Conservation (phyloP, 2,797 vertebrate genomes). For the Crypturellus tataupa region DNA sequence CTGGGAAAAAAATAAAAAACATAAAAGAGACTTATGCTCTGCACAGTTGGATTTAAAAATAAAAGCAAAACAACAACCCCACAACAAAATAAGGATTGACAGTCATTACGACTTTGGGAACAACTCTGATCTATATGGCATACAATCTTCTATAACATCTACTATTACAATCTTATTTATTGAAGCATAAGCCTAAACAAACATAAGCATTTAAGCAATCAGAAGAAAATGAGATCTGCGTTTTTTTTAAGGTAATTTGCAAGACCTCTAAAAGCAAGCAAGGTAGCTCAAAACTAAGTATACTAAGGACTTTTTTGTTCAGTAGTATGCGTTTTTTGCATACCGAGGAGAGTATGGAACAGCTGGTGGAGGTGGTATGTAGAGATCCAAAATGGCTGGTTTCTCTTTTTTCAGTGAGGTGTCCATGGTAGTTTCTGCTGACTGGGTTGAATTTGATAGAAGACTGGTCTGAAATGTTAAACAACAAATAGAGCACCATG, state of each 20-base stretch:
- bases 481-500: neutral
- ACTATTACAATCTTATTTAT: neutral
- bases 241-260: neutral
- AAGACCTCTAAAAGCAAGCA: neutral
- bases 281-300: neutral
- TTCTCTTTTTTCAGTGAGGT: conserved; percentile 85
- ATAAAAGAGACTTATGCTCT: neutral
- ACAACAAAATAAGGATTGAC: neutral
- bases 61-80: neutral
- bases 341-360: conserved; percentile 90
- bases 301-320: neutral
- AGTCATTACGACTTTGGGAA: neutral
- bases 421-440: conserved; percentile 81
- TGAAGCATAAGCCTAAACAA: neutral
- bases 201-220: neutral
- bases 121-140: neutral
- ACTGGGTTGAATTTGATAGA: conserved; percentile 74
- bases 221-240: neutral
- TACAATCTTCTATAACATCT: neutral
- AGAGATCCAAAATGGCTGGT: conserved; percentile 88
- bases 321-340: neutral
- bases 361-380: conserved; percentile 90
- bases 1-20: neutral
- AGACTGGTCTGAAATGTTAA: conserved; percentile 79
- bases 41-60: neutral